Base-by-base conservation (phyloP, 2,797 vertebrate species). In the Coilia nasus region DNA sequence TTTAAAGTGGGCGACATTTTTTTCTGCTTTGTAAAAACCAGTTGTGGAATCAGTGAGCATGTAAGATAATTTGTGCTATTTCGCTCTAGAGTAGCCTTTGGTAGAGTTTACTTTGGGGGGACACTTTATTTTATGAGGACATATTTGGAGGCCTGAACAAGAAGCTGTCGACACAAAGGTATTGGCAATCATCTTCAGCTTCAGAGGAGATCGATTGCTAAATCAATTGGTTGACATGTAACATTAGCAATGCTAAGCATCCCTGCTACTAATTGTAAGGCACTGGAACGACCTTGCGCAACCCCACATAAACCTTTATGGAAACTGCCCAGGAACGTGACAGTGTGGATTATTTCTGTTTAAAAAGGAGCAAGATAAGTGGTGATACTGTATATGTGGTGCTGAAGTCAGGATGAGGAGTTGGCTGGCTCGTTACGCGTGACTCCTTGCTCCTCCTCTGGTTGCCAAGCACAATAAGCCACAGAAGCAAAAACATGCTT, bases 401-500 rank as follows among this genome's bases (percentile, higher is more conserved):
- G 93, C 92, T 93, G 92, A 92, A 90, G 93, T 91, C 90, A 90
- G 91, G 92, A 92, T 93, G 92, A 17, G 89, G 88, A 86, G 88
- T 87, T 94, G 94, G 94, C 92, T 92, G 89, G 89, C 71, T 89
- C 86, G 88, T 54, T 21, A 62, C n/a, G n/a, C n/a, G n/a, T n/a
- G n/a, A n/a, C n/a, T 47, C 46, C 46, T 47, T 47, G 46, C 14
- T 54, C 0, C 17, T 4, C 83, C 71, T 81, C 83, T 88, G 71
- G 47, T 81, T 92, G 93, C 94, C 94, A 95, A 94, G 89, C 88
- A 93, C 91, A 95, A 94, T 93, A 95, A 90, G 94, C 88, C 17
- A 88, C 90, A 91, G 93, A 93, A 95, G 93, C 90, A 93, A 92
- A 94, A 94, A 94, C 93, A 94, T 90, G 93, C 92, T 92, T 92